Base-by-base conservation (phyloP, 2,888 invertebrate genomes). In the Selenia dentaria region DNA sequence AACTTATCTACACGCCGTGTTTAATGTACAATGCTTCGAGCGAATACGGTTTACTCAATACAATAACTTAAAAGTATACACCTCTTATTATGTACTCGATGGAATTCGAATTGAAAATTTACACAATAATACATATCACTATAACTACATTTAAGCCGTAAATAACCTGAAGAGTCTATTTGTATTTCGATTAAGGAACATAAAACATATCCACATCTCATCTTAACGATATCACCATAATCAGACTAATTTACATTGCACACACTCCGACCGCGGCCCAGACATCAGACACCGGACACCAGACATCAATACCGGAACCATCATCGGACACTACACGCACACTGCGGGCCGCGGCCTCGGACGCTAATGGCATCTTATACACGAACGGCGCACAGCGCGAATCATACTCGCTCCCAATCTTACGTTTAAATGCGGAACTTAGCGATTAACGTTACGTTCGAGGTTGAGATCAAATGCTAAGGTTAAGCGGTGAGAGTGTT, bases 191-290 rank as follows among this genome's bases (percentile, higher is more conserved):
- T 79, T 80, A 89, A 90, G 89, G 89, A 90, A 90, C 89, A 89
- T 90, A 89, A 89, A 89, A 88, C 87, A 85, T 81, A 86, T 88
- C 86, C 89, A 86, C 85, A 75, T 81, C 79, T 84, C 83, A 74
- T 51, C 27, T 41, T 45, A 59, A 83, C 83, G 79, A 86, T 88
- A 88, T 89, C 88, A 88, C 88, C 84, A 78, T 83, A 83, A 78
- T 88, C 89, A 88, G 87, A 89, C 89, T 87, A 88, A 87, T 88
- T 84, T 83, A 89, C 87, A 88, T 87, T 85, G 88, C 88, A 88
- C 88, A 82, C 74, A 70, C 77, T 79, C 81, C 78, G 79, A 74
- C 66, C 78, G 79, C 79, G 74, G 59, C 68, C 62, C 22, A 54
- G 62, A 22, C 8, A 8, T 0, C 8, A 22, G 8, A 22, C 1